Conservation (phyloP, 2,797 vertebrate species). For the Gambusia yucatana region DNA sequence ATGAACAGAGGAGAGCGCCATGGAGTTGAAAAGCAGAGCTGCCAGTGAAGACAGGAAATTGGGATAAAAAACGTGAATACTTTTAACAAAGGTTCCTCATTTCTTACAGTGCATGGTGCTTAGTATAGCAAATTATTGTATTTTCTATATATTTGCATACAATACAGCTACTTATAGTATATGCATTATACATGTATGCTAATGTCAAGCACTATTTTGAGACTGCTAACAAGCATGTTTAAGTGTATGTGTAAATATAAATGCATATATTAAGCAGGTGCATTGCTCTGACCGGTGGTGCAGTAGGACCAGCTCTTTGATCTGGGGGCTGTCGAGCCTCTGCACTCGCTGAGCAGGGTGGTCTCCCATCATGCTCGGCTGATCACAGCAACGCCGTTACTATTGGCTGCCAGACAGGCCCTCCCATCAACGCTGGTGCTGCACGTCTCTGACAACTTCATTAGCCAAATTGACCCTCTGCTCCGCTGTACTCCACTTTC, state of each 20-base stretch:
- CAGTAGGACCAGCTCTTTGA: constrained; percentile 85
- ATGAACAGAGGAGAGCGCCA: constrained; percentile 31
- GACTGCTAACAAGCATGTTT: not conserved
- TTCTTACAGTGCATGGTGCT: not conserved
- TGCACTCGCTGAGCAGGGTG: constrained; percentile 86
- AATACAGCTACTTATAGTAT: not conserved
- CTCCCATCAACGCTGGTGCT: constrained; percentile 84
- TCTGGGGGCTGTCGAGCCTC: constrained; percentile 76
- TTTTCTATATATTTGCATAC: constrained; percentile 10
- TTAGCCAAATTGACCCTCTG: constrained; percentile 83
- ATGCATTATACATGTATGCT: constrained; percentile 8
- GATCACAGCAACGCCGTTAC: constrained; percentile 82
- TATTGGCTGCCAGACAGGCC: constrained; percentile 86
- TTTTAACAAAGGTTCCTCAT: constrained; percentile 6
- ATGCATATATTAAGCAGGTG: constrained; percentile 35
- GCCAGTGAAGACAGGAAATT: constrained; percentile 11
- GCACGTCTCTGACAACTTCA: constrained; percentile 93
- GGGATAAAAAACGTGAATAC: constrained; percentile 23
- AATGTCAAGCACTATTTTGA: constrained; percentile 14
- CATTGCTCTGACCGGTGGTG: constrained; percentile 78
- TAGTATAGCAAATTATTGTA: not conserved
- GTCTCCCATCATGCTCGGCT: constrained; percentile 89
- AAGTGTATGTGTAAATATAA: constrained; percentile 12
- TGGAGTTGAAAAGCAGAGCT: constrained; percentile 20
- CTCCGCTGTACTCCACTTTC: constrained; percentile 75